Conservation (phyloP, 2,797 vertebrate genomes). For the Melopsittacus undulatus region DNA sequence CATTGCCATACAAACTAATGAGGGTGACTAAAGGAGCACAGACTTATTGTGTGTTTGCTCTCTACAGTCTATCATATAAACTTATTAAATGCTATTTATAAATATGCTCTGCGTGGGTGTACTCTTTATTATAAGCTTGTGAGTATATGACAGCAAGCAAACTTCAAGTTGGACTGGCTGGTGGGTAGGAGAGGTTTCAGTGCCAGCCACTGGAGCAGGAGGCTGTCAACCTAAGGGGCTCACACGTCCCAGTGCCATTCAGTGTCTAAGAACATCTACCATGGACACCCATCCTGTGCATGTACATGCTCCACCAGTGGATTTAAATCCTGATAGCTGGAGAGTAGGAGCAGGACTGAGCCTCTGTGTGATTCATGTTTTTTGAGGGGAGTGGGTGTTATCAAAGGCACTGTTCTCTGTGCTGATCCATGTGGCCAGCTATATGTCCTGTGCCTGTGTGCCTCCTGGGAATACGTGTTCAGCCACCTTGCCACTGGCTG, state of each 20-base stretch:
- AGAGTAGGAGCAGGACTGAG: neutral
- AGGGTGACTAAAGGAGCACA: neutral
- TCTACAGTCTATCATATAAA: neutral
- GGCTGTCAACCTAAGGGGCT: neutral
- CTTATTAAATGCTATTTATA: neutral
- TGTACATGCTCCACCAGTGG: neutral
- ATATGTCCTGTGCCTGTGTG: neutral
- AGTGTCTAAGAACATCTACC: neutral
- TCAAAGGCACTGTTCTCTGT: neutral
- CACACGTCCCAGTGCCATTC: neutral
- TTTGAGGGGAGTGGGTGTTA: neutral
- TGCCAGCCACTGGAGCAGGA: neutral
- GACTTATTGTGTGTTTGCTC: neutral
- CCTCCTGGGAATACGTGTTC: neutral
- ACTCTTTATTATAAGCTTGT: neutral
- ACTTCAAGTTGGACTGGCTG: neutral
- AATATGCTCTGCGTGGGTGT: neutral
- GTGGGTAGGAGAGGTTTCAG: neutral
- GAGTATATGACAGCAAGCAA: neutral
- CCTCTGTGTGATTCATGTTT: neutral
- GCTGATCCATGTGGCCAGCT: neutral
- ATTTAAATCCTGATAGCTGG: neutral
- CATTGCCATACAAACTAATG: neutral
- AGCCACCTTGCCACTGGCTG: neutral
- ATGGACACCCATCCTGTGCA: neutral